Percentiles rank a stretch among this genome's conserved stretches.
These are phyloP conservation scores for Drosophila punjabiensis DNA, from an alignment of 1,140 invertebrate genomes.

Conservation along the genomic window DNA sequence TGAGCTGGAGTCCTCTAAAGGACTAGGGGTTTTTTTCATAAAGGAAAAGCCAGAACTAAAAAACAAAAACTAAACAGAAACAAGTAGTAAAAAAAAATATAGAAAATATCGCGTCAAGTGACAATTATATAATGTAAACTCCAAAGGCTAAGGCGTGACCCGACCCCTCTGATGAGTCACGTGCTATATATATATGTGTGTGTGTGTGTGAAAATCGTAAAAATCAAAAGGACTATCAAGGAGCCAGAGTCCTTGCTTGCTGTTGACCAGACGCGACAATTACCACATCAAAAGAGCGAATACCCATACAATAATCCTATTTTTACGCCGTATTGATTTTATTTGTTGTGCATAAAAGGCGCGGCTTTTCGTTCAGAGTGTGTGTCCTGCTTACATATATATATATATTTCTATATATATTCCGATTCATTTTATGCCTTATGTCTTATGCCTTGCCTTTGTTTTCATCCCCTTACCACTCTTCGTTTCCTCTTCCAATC, in stretches of 20 bases:
- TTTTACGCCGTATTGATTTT: constrained; percentile 76
- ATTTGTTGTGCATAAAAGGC: constrained; percentile 68
- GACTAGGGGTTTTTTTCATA: not conserved
- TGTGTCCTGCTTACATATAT: not conserved
- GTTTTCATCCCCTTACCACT: constrained; percentile 11
- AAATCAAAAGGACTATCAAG: constrained; percentile 16
- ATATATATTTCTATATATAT: constrained; percentile 10
- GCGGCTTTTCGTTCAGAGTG: constrained; percentile 6
- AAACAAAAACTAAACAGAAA: not conserved
- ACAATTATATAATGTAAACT: constrained; percentile 54
- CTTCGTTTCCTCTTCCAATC: constrained; percentile 5
- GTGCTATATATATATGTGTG: constrained; percentile 23
- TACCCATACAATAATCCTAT: constrained; percentile 44
- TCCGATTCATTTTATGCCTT: constrained; percentile 55
- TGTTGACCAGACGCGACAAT: constrained; percentile 49
- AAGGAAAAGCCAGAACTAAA: not conserved
- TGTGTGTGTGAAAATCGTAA: constrained; percentile 12
- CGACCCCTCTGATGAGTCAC: constrained; percentile 35
- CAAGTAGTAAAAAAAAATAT: not conserved
- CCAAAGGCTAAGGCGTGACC: constrained; percentile 29
- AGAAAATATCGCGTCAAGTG: constrained; percentile 16
- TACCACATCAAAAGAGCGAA: constrained; percentile 70
- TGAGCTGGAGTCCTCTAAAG: constrained; percentile 10
- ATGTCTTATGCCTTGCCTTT: constrained; percentile 52
- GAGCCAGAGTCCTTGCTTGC: constrained; percentile 20